Evolutionary conservation across 2,113 vertebrate species (phyloP).

Genomic region (Phylloscopus trochilus): DNA sequence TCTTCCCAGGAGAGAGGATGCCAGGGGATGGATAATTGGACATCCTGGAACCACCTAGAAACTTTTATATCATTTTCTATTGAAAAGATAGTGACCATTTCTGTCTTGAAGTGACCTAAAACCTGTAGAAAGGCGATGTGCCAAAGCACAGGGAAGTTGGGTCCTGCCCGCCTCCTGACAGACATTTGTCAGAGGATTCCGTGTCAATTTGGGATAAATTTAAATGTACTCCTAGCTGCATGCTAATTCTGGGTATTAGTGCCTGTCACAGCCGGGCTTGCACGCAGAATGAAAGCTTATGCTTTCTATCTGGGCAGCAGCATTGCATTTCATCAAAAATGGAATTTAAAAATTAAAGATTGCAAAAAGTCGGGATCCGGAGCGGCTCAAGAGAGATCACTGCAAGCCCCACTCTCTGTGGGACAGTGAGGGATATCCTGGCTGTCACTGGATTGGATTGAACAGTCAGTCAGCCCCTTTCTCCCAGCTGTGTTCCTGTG

Average conservation of each 20-base stretch:
- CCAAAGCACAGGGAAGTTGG: neutral
- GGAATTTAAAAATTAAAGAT: neutral
- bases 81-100: neutral
- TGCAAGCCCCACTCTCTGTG: neutral
- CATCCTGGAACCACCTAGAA: neutral
- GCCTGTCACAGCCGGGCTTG: neutral
- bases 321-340: neutral
- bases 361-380: neutral
- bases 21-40: neutral
- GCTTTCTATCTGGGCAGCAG: neutral
- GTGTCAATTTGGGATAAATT: neutral
- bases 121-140: neutral
- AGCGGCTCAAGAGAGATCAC: accelerated
- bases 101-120: neutral
- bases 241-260: neutral
- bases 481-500: neutral
- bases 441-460: accelerated
- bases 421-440: neutral
- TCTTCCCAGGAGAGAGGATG: neutral
- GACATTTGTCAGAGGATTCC: neutral
- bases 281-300: neutral
- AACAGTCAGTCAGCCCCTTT: neutral
- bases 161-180: neutral
- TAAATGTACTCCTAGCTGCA: neutral
- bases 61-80: neutral